Percentiles rank a stretch among this genome's conserved stretches.
phyloP scores from a whole-genome alignment of 2,797 vertebrate species.

The Dromococcyx pavoninus region DNA sequence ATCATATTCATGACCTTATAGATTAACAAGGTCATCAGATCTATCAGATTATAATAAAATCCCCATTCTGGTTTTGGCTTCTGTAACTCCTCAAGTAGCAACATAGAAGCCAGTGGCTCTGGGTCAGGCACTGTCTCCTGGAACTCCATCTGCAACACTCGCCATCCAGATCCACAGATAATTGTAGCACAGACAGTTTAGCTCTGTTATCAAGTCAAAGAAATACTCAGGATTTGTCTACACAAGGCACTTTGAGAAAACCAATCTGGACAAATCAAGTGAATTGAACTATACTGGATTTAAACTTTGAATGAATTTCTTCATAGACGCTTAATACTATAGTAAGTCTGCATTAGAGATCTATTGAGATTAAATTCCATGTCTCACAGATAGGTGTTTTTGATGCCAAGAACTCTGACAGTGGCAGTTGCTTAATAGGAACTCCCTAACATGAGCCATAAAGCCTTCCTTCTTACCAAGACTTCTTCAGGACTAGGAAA shows the following conservation, averaged over 20 bases:
- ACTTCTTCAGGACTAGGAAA: not conserved
- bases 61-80: not conserved
- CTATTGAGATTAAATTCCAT: not conserved
- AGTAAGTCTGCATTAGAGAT: not conserved
- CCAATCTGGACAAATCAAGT: not conserved
- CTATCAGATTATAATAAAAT: not conserved
- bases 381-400: not conserved
- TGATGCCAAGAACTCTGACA: not conserved
- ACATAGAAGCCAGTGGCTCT: not conserved
- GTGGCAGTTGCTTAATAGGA: not conserved
- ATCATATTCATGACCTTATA: not conserved
- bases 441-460: not conserved
- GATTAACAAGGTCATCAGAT: not conserved
- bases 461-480: not conserved
- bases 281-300: not conserved
- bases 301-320: not conserved
- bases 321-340: not conserved
- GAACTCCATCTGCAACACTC: not conserved
- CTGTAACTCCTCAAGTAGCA: not conserved
- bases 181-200: not conserved
- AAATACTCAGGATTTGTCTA: not conserved
- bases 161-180: not conserved
- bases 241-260: not conserved
- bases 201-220: not conserved
- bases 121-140: not conserved